These are phyloP conservation scores for Pachyramphus minor DNA, from an alignment of 2,113 vertebrate species.

Conservation along the genomic window DNA sequence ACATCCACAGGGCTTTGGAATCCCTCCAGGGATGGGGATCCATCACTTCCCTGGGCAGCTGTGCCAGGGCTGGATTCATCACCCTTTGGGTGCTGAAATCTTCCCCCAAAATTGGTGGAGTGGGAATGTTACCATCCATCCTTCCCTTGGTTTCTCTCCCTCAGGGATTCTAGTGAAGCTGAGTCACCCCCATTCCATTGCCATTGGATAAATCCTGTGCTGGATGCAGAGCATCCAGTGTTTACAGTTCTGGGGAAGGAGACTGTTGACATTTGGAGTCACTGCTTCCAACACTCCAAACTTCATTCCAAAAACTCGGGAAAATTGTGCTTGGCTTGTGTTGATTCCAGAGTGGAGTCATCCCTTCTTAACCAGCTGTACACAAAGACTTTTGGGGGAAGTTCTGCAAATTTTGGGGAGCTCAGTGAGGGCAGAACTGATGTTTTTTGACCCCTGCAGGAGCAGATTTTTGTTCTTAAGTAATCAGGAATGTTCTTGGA, in stretches of 20 bases:
- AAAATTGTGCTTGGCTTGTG: neutral
- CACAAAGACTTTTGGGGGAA: neutral
- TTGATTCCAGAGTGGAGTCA: neutral
- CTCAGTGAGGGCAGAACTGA: neutral
- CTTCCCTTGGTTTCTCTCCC: neutral
- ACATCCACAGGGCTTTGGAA: neutral
- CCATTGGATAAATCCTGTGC: neutral
- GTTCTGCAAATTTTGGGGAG: neutral
- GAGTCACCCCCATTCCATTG: neutral
- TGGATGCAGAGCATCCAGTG: neutral
- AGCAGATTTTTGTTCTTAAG: neutral
- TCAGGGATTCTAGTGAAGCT: neutral
- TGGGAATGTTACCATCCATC: fast-evolving
- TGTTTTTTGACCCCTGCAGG: neutral
- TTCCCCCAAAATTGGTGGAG: fast-evolving
- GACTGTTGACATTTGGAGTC: neutral
- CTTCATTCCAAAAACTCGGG: neutral
- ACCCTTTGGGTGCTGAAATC: neutral
- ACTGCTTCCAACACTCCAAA: neutral
- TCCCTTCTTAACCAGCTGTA: neutral
- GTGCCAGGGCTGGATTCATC: neutral
- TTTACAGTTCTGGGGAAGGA: neutral
- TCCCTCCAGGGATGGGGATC: neutral
- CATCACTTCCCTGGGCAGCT: neutral
- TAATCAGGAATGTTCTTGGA: neutral